These are phyloP conservation scores for Hypselothyrea guttata DNA, from an alignment of 2,888 invertebrate genomes.

Conservation along the genomic window DNA sequence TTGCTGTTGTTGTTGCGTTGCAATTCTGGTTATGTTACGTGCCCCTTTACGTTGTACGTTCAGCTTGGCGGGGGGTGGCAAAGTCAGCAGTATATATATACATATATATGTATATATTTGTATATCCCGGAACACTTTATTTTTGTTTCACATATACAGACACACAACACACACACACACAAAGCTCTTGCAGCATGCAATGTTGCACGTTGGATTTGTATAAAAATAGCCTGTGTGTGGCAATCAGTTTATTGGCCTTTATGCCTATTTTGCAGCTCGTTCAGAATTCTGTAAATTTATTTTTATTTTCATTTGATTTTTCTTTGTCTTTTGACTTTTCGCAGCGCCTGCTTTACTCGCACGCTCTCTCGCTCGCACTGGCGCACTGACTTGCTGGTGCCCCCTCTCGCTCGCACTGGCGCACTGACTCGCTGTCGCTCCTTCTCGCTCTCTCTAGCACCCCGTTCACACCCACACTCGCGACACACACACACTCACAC, in stretches of 20 bases:
- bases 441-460: constrained; percentile 9
- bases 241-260: constrained; percentile 10
- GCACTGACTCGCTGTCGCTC: not conserved
- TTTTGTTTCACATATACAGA: constrained; percentile 59
- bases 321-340: constrained; percentile 52
- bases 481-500: constrained; percentile 29
- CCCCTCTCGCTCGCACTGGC: constrained; percentile 13
- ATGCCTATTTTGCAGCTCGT: not conserved
- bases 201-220: constrained; percentile 15
- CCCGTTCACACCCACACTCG: constrained; percentile 31
- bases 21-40: constrained; percentile 45
- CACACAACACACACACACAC: constrained; percentile 21
- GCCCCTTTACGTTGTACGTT: constrained; percentile 33
- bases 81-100: too few relatives aligned
- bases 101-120: constrained; percentile 19
- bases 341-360: constrained; percentile 36
- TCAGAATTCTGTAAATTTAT: too few relatives aligned
- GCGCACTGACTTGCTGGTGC: constrained; percentile 39
- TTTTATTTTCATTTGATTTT: constrained; percentile 5
- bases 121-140: constrained; percentile 57
- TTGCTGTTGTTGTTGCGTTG: constrained; percentile 49
- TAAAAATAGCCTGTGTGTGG: constrained; percentile 31
- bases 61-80: constrained; percentile 50
- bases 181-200: constrained; percentile 24
- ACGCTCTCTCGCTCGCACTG: constrained; percentile 46